Base-by-base conservation (phyloP, 2,888 invertebrate genomes). In the Acleris literana region DNA sequence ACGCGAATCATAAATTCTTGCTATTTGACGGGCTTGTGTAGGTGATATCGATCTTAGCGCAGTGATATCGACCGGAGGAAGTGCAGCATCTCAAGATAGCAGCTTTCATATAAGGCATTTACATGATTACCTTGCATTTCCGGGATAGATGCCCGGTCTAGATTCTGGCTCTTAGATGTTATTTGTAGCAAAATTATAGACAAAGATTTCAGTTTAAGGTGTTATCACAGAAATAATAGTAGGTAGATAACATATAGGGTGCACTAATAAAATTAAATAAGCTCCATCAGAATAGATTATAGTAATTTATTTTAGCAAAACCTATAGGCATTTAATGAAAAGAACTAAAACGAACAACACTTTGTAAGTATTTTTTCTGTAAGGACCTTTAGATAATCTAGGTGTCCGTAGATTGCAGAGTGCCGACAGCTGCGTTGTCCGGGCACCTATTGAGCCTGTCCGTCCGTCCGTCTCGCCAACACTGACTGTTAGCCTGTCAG, bases 1-100 rank as follows among this genome's bases (percentile, higher is more conserved):
- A 87, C 85, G 88, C 88, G 86, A 87, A 87, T 83, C 90, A 90
- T 92, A 92, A 91, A 92, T 91, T 85, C 86, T 85, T 85, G 87
- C 88, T 85, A 88, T 91, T 92, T 90, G 92, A 92, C 90, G 89
- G 78, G 83, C 83, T 78, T 78, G 86, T 84, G 82, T 84, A 83
- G 84, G 81, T 85, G 91, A 90, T 91, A 90, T 85, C 82, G 88
- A 91, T 88, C 89, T 88, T 77, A 75, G 83, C 80, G 81, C 86
- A 86, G 85, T 85, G 87, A 90, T 90, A 89, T 86, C 86, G 79
- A 59, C 29, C 46, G 71, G 78, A 79, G 88, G 88, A 90, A 90
- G 86, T 87, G 82, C 82, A 68, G 69, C 75, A 72, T 73, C 76
- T 49, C 39, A 25, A 52, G 57, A 66, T 61, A 57, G 66, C 33